Base-by-base conservation (phyloP, 1,140 invertebrate species). In the Campodea augens region DNA sequence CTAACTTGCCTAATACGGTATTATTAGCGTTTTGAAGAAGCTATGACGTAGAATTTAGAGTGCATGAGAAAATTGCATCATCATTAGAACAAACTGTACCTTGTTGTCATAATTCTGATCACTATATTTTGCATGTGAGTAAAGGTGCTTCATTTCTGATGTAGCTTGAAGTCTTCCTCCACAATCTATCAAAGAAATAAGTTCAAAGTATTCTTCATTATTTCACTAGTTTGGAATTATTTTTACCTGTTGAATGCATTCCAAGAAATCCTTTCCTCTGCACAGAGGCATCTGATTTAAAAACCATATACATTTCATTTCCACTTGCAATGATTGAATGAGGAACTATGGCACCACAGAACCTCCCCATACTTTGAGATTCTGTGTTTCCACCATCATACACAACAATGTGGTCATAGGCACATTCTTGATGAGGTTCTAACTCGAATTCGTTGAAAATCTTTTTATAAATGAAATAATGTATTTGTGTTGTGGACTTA, bases 341-440 rank as follows among this genome's bases (percentile, higher is more conserved):
- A 0, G 92, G 92, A 21, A 82, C 67, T 58, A 88, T 86, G 27
- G 75, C 78, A 2, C 92, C 91, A 57, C 92, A 98, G 58, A 92
- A 96, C 46, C 78, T 69, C 2, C 90, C 91, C 25, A 96, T 62
- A 1, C 76, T 76, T 18, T 73, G 70, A 21, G 78, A 73, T 27
- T 87, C 81, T 0, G 80, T 77, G 1, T 79, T 86, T 46, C 80
- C 75, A 0, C 92, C 92, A 57, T 98, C 91, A 58, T 92, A 97
- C 27, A 98, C 73, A 0, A 79, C 77, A 13, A 98, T 78, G 57
- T 93, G 82, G 59, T 98, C 93, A 56, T 97, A 97, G 1, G 81
- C 77, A 58, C 93, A 98, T 60, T 95, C 87, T 62, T 91, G 90
- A 62, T 98, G 92, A 0, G 86, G 83, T 58, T 98, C 93, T 59